phyloP scores from a whole-genome alignment of 2,113 vertebrate genomes.

The Glareola pratincola region DNA sequence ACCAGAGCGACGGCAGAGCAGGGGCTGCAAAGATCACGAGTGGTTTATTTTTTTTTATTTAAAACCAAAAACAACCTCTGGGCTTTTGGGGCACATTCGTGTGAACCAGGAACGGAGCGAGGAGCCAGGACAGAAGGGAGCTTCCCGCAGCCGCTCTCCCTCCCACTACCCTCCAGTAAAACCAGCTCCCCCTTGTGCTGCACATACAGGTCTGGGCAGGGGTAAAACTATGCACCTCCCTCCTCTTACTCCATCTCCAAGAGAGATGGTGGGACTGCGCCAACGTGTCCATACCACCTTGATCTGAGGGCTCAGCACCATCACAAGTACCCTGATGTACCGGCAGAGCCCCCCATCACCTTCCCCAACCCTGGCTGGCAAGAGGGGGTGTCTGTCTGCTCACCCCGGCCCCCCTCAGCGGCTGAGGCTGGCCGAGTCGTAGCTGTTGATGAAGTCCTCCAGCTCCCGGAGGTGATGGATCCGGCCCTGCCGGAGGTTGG shows the following conservation, averaged over 20 bases:
- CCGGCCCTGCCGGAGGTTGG: slow-evolving; percentile 48
- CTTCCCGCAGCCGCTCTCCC: neutral
- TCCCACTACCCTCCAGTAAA: neutral
- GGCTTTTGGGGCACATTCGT: neutral
- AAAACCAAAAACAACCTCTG: fast-evolving
- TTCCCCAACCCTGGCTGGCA: fast-evolving
- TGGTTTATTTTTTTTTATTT: neutral
- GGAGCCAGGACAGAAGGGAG: neutral
- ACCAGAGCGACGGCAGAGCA: fast-evolving
- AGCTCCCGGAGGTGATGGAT: slow-evolving; percentile 44
- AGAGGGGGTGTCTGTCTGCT: neutral
- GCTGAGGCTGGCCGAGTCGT: neutral
- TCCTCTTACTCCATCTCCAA: neutral
- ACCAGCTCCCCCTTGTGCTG: neutral
- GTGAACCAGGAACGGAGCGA: fast-evolving
- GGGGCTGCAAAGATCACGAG: neutral
- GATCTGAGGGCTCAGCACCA: neutral
- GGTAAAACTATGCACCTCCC: neutral
- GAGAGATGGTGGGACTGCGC: fast-evolving
- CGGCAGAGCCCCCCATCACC: fast-evolving
- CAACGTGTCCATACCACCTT: fast-evolving
- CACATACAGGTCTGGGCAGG: neutral
- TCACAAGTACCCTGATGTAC: fast-evolving
- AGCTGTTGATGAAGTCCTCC: slow-evolving; percentile 52
- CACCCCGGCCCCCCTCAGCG: neutral